These are phyloP conservation scores for Bradynema listronoti DNA, from an alignment of 1,140 invertebrate genomes.

Conservation along the genomic window DNA sequence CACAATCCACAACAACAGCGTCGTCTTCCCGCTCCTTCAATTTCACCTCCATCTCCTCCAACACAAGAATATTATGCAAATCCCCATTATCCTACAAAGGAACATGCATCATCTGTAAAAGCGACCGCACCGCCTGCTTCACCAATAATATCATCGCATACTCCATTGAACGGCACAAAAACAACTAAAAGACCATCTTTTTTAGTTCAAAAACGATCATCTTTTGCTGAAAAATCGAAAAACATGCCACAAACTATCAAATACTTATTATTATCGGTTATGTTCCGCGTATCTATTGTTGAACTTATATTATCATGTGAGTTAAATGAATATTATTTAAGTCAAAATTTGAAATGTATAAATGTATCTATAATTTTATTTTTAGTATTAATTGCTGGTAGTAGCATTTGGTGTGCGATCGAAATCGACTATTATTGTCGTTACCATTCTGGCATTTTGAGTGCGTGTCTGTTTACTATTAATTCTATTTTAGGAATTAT, in stretches of 20 bases:
- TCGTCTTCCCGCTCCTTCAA: background rate
- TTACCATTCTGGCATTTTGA: slow-evolving; percentile 53
- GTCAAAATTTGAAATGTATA: background rate
- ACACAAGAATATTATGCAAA: slow-evolving; percentile 4
- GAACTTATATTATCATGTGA: slow-evolving; percentile 15
- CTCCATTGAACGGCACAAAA: background rate
- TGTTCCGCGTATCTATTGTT: background rate
- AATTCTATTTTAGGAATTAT: slow-evolving; percentile 44
- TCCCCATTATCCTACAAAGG: background rate
- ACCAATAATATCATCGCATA: background rate
- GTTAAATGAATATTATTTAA: background rate
- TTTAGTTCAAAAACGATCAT: background rate
- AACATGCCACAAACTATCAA: background rate
- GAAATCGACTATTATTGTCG: slow-evolving; percentile 50
- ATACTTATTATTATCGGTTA: background rate
- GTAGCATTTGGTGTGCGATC: slow-evolving; percentile 47
- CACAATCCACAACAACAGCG: background rate
- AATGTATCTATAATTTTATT: background rate
- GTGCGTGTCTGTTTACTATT: slow-evolving; percentile 41
- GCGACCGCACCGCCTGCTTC: background rate
- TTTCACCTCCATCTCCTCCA: slow-evolving; percentile 4
- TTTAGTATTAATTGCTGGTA: slow-evolving; percentile 41
- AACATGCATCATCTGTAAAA: background rate
- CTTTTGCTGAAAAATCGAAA: background rate
- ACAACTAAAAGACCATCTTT: background rate